phyloP scores from a whole-genome alignment of 1,140 invertebrate genomes.

The Drosophila triauraria region DNA sequence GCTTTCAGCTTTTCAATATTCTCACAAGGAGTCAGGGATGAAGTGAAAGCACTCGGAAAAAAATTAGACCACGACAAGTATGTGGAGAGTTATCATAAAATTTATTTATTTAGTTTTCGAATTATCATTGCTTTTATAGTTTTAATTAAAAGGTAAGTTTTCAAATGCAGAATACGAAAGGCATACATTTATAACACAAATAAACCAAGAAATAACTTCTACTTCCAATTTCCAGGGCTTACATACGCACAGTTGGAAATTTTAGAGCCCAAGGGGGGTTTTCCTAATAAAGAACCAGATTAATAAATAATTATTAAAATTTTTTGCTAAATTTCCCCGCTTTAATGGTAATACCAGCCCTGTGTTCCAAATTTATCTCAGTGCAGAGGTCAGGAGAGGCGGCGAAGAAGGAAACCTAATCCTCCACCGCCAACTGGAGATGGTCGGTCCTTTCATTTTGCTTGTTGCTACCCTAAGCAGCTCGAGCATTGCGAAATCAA shows the following conservation, averaged over 20 bases:
- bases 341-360: neutral
- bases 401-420: conserved; percentile 8
- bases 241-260: no score
- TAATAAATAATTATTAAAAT: no score
- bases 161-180: no score
- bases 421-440: conserved; percentile 25
- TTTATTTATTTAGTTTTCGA: neutral
- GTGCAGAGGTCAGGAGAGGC: conserved; percentile 8
- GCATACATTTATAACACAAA: no score
- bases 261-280: no score
- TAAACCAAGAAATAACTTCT: no score
- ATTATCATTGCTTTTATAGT: neutral
- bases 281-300: no score
- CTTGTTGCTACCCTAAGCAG: conserved; percentile 41
- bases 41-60: neutral
- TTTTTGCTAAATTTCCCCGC: no score
- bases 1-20: conserved; percentile 50
- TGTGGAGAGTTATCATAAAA: neutral
- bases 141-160: neutral
- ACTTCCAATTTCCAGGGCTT: no score
- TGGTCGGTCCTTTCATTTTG: conserved; percentile 19
- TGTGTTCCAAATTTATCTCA: neutral
- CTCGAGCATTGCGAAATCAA: conserved; percentile 64
- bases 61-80: neutral
- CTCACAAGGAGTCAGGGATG: conserved; percentile 2